Evolutionary conservation across 2,797 vertebrate species (phyloP).

Genomic region (Vultur gryphus): DNA sequence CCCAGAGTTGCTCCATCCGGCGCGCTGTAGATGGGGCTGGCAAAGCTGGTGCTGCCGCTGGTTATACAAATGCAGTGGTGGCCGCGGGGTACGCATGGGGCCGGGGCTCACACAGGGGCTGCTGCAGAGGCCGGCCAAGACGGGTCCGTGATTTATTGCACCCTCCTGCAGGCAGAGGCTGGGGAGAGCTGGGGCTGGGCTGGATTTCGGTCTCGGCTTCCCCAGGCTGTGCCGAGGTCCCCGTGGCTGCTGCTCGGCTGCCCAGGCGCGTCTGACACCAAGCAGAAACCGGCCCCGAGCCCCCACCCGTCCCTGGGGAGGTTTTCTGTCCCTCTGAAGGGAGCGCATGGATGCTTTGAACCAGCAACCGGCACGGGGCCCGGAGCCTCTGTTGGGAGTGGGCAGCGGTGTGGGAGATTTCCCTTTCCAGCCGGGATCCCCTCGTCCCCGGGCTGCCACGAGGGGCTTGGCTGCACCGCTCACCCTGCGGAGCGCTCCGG

Average conservation of each 20-base stretch:
- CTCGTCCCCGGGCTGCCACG: rapidly evolving
- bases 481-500: not conserved
- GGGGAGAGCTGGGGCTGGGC: not conserved
- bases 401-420: not conserved
- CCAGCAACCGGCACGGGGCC: not conserved
- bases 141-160: not conserved
- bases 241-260: not conserved
- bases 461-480: not conserved
- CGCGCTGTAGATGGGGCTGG: not conserved
- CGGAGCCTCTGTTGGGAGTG: not conserved
- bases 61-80: not conserved
- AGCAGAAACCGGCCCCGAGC: not conserved
- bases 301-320: rapidly evolving
- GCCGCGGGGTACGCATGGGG: not conserved
- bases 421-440: not conserved
- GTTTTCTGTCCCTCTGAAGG: not conserved
- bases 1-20: not conserved
- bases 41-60: not conserved
- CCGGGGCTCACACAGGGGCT: not conserved
- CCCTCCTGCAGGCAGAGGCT: not conserved
- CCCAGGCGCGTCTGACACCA: not conserved
- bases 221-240: not conserved
- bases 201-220: not conserved
- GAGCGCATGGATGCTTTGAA: not conserved
- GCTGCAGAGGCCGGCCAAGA: not conserved